phyloP scores from a whole-genome alignment of 2,888 invertebrate genomes.

The Andrena camellia region DNA sequence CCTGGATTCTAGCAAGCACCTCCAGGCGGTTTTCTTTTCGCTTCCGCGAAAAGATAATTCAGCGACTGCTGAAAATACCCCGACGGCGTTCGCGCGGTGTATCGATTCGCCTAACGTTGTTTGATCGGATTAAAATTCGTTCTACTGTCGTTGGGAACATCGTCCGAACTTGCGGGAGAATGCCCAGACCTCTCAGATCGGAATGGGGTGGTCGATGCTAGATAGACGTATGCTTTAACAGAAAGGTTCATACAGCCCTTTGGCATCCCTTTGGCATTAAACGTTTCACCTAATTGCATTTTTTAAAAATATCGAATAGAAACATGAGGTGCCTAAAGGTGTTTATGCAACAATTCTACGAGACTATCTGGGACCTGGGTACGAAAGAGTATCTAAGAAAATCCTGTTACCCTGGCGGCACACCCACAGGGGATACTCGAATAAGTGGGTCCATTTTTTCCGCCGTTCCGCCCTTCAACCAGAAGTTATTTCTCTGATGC shows the following conservation, averaged over 20 bases:
- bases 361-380: constrained; percentile 22
- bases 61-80: constrained; percentile 36
- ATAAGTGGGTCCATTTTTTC: constrained; percentile 53
- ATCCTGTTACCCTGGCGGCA: constrained; percentile 52
- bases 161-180: not conserved
- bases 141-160: not conserved
- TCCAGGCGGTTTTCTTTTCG: constrained; percentile 55
- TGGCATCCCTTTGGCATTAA: not conserved
- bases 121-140: not conserved
- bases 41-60: constrained; percentile 50
- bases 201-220: not conserved
- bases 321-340: not conserved
- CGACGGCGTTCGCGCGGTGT: not conserved
- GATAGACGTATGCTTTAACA: not conserved
- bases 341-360: constrained; percentile 44
- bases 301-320: not conserved
- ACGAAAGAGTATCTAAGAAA: constrained; percentile 51
- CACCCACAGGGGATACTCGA: constrained; percentile 23
- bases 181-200: not conserved
- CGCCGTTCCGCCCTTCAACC: constrained; percentile 48
- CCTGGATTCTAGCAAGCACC: constrained; percentile 60
- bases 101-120: constrained; percentile 5
- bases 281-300: not conserved
- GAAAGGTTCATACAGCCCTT: not conserved
- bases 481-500: constrained; percentile 41